Base-by-base conservation (phyloP, 2,113 vertebrate species). In the Trematocara marginatum region DNA sequence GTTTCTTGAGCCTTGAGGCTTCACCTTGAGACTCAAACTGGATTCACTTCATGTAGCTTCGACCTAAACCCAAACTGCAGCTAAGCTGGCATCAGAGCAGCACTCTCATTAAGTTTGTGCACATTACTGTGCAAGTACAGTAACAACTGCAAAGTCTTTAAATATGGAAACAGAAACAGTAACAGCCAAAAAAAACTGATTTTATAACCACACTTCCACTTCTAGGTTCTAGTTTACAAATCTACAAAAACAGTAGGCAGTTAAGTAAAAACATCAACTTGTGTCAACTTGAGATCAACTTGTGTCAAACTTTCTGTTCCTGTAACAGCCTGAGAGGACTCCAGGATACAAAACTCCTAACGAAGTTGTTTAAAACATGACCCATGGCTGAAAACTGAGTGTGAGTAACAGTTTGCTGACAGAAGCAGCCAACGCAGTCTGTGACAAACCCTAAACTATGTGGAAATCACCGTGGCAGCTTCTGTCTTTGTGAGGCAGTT, bases 121-220 rank as follows among this genome's bases (percentile, higher is more conserved):
- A 76, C 69, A 76, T 76, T 49, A 31, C 15, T 76, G 26, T n/a
- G 26, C 69, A 0, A 31, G 69, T 76, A 76, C 71, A 31, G 26
- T 76, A 49, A 49, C 45, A 49, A 49, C 42, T 18, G 4, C 15
- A 76, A 76, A 18, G 42, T 49, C 26, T 49, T 31, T 31, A 49
- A 51, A 76, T n/a, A 31, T 47, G 45, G 42, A 47, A 74, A 71
- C 66, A 71, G 40, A 64, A 38, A 66, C 42, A 18, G 23, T 26
- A 49, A 18, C 42, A 76, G 40, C 45, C 15, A n/a, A 49, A 76
- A 6, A 66, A 6, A 0, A 0, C 0, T 2, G 23, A 31, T 49
- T 76, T 76, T 31, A 64, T n/a, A 29, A 31, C 42, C 26, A 76
- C 45, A 49, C 42, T 29, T 76, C 1, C 1, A 47, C 7, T 74